A percentile compares a stretch with the other conserved stretches of the same genome.
These are phyloP conservation scores for Drosophila nebulosa DNA, from an alignment of 1,140 invertebrate genomes.

Conservation along the genomic window DNA sequence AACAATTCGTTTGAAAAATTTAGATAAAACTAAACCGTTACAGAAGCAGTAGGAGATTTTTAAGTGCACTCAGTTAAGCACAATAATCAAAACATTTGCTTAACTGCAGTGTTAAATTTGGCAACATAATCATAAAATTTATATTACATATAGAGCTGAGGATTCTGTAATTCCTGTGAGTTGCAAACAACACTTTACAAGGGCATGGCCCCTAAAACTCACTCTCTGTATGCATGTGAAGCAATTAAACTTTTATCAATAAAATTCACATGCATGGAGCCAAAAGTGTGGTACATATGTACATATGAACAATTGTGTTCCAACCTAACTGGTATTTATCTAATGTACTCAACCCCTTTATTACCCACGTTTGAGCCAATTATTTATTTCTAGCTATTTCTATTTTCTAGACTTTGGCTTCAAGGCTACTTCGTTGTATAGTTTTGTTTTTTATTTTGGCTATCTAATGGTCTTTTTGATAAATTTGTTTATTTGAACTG, in stretches of 20 bases:
- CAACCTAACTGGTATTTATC: neutral
- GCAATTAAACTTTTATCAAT: neutral
- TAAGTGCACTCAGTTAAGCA: too few relatives aligned
- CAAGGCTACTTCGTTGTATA: conserved; percentile 49
- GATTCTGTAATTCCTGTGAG: neutral
- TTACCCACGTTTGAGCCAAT: conserved; percentile 30
- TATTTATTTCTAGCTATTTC: conserved; percentile 48
- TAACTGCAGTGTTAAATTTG: too few relatives aligned
- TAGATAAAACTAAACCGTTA: too few relatives aligned
- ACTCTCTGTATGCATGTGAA: neutral
- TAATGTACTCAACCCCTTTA: conserved; percentile 17
- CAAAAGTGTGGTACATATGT: too few relatives aligned
- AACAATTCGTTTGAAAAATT: too few relatives aligned
- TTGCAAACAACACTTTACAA: neutral
- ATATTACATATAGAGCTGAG: neutral
- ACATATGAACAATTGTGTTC: too few relatives aligned
- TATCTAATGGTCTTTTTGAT: conserved; percentile 66
- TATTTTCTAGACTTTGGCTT: conserved; percentile 27
- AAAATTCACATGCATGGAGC: neutral
- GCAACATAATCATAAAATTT: neutral
- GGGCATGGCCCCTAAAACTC: neutral
- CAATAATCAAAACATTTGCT: too few relatives aligned
- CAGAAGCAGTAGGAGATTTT: too few relatives aligned
- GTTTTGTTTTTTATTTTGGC: conserved; percentile 16
- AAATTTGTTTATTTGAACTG: conserved; percentile 70